These are phyloP conservation scores for Macrosiphum euphorbiae DNA, from an alignment of 2,888 invertebrate genomes.

Conservation along the genomic window DNA sequence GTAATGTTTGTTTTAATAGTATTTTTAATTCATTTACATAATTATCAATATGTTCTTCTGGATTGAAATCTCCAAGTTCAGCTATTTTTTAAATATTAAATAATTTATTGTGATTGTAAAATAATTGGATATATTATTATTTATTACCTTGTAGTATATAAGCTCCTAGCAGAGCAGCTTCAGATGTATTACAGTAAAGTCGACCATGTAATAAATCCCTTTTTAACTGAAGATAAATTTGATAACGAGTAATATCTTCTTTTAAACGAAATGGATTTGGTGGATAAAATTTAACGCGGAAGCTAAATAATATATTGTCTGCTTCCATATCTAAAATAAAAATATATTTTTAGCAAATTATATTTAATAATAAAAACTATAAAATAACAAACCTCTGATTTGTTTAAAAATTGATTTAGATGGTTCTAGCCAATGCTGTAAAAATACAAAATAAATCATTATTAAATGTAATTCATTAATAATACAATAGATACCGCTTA, in stretches of 20 bases:
- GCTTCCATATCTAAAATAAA: slow-evolving; percentile 85
- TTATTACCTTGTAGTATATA: slow-evolving; percentile 90
- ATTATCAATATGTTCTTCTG: slow-evolving; percentile 86
- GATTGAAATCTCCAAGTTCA: slow-evolving; percentile 94
- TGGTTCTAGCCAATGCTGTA: slow-evolving; percentile 94
- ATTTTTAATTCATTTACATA: slow-evolving; percentile 94
- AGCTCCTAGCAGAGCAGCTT: slow-evolving; percentile 90
- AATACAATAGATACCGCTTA: not conserved
- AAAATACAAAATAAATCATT: slow-evolving; percentile 68
- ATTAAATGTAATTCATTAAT: not conserved
- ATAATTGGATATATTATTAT: not conserved
- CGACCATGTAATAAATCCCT: slow-evolving; percentile 95
- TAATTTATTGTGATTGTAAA: not conserved
- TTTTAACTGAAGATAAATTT: slow-evolving; percentile 93
- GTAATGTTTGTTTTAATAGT: slow-evolving; percentile 90
- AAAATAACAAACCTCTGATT: slow-evolving; percentile 81
- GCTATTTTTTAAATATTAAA: slow-evolving; percentile 74
- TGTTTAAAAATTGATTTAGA: slow-evolving; percentile 91
- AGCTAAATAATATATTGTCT: slow-evolving; percentile 85
- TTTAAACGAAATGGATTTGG: slow-evolving; percentile 92
- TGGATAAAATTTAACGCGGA: slow-evolving; percentile 98
- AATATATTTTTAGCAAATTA: not conserved
- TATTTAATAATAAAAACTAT: not conserved
- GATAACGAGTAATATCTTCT: slow-evolving; percentile 95
- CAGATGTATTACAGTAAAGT: slow-evolving; percentile 89